phyloP scores from a whole-genome alignment of 2,797 vertebrate genomes.

The Okamejei kenojei region DNA sequence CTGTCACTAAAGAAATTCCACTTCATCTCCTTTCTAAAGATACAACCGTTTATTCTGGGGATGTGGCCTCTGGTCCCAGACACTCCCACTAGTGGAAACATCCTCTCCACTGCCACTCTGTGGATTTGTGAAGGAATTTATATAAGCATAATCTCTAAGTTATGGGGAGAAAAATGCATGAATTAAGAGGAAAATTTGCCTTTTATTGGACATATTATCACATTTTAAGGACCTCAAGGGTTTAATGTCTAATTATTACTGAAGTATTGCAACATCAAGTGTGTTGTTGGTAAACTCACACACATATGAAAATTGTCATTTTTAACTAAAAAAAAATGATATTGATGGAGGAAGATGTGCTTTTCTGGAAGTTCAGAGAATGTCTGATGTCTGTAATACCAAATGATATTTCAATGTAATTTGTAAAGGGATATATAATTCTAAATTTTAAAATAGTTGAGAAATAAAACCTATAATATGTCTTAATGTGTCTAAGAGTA shows the following conservation, averaged over 20 bases:
- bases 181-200: neutral
- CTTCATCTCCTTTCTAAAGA: too few species aligned
- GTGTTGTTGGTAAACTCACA: neutral
- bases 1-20: too few species aligned
- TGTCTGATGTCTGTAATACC: neutral
- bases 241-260: conserved; percentile 4
- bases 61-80: too few species aligned
- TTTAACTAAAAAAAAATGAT: neutral
- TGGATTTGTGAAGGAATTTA: neutral
- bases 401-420: neutral
- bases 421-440: neutral
- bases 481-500: too few species aligned
- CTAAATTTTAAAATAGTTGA: neutral
- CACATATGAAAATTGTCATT: neutral
- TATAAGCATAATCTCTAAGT: neutral
- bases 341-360: neutral
- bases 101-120: too few species aligned
- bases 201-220: neutral
- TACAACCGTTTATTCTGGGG: too few species aligned
- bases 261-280: neutral
- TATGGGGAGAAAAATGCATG: neutral
- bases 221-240: neutral
- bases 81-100: too few species aligned
- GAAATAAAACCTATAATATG: too few species aligned
- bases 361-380: neutral